Conservation (phyloP, 2,113 vertebrate species). For the Oriolus oriolus region DNA sequence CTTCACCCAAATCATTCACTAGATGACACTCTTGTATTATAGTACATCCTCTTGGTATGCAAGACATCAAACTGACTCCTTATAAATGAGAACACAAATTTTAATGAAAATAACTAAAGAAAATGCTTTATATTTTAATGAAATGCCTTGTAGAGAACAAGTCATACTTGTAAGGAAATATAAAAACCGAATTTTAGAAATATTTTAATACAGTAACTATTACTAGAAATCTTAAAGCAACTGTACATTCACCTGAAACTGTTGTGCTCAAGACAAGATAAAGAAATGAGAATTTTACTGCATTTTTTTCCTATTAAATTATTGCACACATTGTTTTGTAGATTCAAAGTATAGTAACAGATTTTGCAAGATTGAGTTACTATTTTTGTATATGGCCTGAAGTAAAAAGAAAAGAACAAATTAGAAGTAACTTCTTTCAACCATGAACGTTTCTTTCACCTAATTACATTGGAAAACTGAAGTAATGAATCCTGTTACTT, state of each 20-base stretch:
- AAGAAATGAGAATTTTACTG: not conserved
- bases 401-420: not conserved
- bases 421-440: not conserved
- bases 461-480: not conserved
- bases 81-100: not conserved
- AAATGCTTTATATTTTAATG: not conserved
- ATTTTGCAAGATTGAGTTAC: not conserved
- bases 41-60: not conserved
- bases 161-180: not conserved
- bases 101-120: not conserved
- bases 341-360: not conserved
- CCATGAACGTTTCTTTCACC: not conserved
- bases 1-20: conserved; percentile 48
- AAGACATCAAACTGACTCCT: not conserved
- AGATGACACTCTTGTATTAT: conserved; percentile 65
- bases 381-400: not conserved
- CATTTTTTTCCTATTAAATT: not conserved
- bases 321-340: not conserved
- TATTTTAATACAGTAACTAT: not conserved
- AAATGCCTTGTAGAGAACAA: not conserved
- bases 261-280: not conserved
- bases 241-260: not conserved
- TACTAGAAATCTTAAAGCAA: not conserved
- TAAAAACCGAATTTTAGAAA: not conserved
- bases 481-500: not conserved